These are phyloP conservation scores for Cotesia congregata DNA, from an alignment of 2,888 invertebrate genomes.

Conservation along the genomic window DNA sequence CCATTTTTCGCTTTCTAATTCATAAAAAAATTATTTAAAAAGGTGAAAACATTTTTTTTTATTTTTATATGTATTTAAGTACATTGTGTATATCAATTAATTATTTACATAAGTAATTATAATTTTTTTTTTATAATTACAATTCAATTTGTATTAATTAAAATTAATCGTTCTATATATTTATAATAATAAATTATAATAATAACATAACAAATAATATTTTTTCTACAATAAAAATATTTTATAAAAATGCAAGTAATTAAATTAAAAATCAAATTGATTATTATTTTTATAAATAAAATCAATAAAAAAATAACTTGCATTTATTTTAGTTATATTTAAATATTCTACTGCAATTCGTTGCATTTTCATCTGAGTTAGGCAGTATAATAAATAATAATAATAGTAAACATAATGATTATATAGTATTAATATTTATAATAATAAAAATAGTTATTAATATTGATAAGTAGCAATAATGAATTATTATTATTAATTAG, in stretches of 20 bases:
- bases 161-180: slow-evolving; percentile 8
- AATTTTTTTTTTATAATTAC: background rate
- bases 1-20: no score
- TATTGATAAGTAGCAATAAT: background rate
- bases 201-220: background rate
- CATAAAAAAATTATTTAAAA: no score
- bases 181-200: slow-evolving; percentile 6
- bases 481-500: background rate
- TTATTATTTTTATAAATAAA: background rate
- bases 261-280: slow-evolving; percentile 4
- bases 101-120: slow-evolving; percentile 2
- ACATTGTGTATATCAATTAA: background rate
- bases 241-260: slow-evolving; percentile 16
- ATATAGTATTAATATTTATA: background rate
- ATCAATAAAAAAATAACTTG: background rate
- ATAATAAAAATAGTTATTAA: background rate
- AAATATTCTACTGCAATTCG: background rate
- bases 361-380: background rate
- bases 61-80: background rate
- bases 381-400: background rate
- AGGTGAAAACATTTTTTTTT: background rate
- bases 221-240: slow-evolving; percentile 9
- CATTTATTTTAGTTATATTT: background rate
- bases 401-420: background rate
- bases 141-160: slow-evolving; percentile 11